A percentile compares a stretch with the other conserved stretches of the same genome.
Conservation (phyloP, 2,113 vertebrate genomes). For the Cervus canadensis region DNA sequence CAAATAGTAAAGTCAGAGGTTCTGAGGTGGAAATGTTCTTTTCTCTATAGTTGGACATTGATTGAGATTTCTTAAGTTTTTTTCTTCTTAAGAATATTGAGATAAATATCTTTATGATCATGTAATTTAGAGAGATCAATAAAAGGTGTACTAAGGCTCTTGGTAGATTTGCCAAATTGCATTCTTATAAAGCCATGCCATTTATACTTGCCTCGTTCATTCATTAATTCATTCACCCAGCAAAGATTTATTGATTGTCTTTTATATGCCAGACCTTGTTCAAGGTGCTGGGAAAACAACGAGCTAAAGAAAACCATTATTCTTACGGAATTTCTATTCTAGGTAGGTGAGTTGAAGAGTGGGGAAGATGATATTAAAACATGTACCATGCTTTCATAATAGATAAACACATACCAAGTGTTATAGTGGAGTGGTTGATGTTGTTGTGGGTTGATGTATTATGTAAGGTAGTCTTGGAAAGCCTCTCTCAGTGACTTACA, state of each 20-base stretch:
- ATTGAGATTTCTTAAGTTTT: slow-evolving; percentile 3
- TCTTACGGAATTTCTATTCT: background rate
- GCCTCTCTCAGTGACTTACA: background rate
- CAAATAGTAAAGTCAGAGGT: background rate
- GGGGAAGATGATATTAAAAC: background rate
- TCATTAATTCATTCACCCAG: slow-evolving; percentile 30
- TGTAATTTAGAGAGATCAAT: slow-evolving; percentile 22
- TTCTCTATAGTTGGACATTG: background rate
- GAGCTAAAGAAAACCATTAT: background rate
- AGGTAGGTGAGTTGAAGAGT: background rate
- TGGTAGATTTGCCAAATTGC: slow-evolving; percentile 16
- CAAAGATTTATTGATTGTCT: slow-evolving; percentile 40
- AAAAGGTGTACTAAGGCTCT: background rate
- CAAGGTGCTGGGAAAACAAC: slow-evolving; percentile 9
- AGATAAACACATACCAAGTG: background rate
- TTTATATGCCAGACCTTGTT: background rate
- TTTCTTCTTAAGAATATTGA: slow-evolving; percentile 33
- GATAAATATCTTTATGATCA: slow-evolving; percentile 5
- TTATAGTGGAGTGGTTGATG: background rate
- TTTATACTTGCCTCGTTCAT: background rate
- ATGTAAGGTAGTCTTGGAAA: background rate
- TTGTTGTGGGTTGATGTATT: background rate
- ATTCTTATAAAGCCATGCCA: background rate
- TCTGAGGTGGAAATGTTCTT: background rate
- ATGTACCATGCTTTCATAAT: background rate